phyloP scores from a whole-genome alignment of 2,797 vertebrate species.

The Parauchenoglanis ngamensis region DNA sequence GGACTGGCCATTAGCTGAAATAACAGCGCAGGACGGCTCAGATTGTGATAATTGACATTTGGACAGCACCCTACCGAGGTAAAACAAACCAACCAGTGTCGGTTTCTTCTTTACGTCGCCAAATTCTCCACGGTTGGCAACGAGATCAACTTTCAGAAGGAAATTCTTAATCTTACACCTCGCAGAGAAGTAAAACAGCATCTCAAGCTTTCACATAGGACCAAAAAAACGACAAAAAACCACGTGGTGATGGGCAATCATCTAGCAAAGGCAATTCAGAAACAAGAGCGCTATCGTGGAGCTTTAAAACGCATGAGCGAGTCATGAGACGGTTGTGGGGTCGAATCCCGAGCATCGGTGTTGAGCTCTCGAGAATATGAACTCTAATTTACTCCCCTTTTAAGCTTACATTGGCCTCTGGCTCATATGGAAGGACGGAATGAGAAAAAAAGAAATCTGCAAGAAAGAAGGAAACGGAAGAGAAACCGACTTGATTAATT shows the following conservation, averaged over 20 bases:
- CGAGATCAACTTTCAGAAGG: slow-evolving; percentile 14
- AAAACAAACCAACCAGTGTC: slow-evolving; percentile 14
- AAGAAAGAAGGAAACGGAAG: neutral
- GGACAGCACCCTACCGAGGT: neutral
- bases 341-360: neutral
- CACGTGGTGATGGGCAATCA: neutral
- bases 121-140: slow-evolving; percentile 8
- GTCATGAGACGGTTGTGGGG: neutral
- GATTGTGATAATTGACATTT: slow-evolving; percentile 22
- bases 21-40: neutral
- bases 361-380: neutral
- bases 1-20: neutral
- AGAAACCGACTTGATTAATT: neutral
- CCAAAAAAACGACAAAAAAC: neutral
- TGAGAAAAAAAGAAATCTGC: neutral
- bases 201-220: neutral
- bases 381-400: neutral
- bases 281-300: slow-evolving; percentile 45
- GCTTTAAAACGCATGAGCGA: neutral
- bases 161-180: slow-evolving; percentile 31
- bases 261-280: slow-evolving; percentile 41
- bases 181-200: neutral
- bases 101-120: slow-evolving; percentile 4
- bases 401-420: neutral
- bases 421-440: neutral